phyloP scores from a whole-genome alignment of 2,113 vertebrate species.

The Grammomys dolichurus region DNA sequence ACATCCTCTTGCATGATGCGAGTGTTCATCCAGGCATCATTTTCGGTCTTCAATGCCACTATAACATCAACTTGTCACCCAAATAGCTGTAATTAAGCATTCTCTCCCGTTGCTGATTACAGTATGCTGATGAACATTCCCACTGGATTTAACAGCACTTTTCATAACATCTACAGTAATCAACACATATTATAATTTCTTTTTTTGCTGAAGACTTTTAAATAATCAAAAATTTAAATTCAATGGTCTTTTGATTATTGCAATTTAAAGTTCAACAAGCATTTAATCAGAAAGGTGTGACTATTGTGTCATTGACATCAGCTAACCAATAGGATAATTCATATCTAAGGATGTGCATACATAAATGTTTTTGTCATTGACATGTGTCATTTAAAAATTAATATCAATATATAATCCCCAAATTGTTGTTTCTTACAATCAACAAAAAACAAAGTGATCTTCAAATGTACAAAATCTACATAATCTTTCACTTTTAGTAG shows the following conservation, averaged over 20 bases:
- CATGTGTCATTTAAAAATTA: constrained; percentile 61
- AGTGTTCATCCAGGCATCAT: constrained; percentile 84
- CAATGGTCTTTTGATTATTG: constrained; percentile 88
- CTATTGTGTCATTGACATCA: constrained; percentile 81
- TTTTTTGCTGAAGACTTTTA: constrained; percentile 87
- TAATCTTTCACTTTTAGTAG: not conserved
- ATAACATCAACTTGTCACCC: constrained; percentile 88
- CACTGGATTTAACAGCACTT: constrained; percentile 86
- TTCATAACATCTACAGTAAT: constrained; percentile 89
- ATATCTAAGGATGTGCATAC: constrained; percentile 80
- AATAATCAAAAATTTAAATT: constrained; percentile 91
- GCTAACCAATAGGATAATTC: constrained; percentile 84
- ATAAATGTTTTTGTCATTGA: constrained; percentile 78
- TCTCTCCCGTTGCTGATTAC: constrained; percentile 88
- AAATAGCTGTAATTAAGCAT: constrained; percentile 90
- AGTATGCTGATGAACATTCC: constrained; percentile 89
- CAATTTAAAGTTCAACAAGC: constrained; percentile 89
- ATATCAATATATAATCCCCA: not conserved
- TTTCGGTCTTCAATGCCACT: constrained; percentile 84
- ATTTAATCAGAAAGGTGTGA: constrained; percentile 89
- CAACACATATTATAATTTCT: constrained; percentile 88
- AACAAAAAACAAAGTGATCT: not conserved
- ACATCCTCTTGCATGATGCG: constrained; percentile 78
- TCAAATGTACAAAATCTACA: not conserved
- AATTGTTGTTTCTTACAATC: not conserved